Percentiles rank a stretch among this genome's conserved stretches.
These are phyloP conservation scores for Hemicentrotus pulcherrimus DNA, from an alignment of 35 echinoderm and acorn worm genomes.

Conservation along the genomic window DNA sequence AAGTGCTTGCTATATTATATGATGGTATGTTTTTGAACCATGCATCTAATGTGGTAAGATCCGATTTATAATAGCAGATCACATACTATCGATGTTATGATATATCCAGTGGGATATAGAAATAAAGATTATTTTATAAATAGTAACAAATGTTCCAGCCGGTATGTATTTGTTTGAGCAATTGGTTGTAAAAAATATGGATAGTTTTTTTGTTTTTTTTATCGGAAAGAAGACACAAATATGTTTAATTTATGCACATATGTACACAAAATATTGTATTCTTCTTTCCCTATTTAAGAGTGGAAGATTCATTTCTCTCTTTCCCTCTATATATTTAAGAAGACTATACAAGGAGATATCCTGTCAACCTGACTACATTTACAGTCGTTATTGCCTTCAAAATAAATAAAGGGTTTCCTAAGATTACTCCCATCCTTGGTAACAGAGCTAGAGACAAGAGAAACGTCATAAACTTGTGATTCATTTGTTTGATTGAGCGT, in stretches of 20 bases:
- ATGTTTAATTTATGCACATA: too few species aligned
- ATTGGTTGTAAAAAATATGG: too few species aligned
- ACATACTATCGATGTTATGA: background rate
- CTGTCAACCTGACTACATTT: background rate
- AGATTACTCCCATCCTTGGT: background rate
- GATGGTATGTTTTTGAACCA: background rate
- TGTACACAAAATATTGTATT: too few species aligned
- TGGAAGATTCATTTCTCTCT: too few species aligned
- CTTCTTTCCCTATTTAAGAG: too few species aligned
- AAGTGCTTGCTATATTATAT: background rate
- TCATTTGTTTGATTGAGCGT: background rate
- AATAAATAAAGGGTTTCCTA: background rate
- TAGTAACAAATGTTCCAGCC: background rate
- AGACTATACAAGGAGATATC: too few species aligned
- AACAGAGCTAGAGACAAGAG: background rate
- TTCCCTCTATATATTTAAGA: too few species aligned
- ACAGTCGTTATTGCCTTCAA: background rate
- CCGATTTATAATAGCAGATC: background rate
- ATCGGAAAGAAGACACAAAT: too few species aligned
- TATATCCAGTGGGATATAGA: background rate
- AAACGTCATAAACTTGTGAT: background rate
- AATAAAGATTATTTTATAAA: conserved; percentile 9
- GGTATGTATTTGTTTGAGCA: too few species aligned
- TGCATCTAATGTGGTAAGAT: background rate
- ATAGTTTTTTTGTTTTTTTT: too few species aligned